Evolutionary conservation across 2,113 vertebrate species (phyloP).

Genomic region (Corythaixoides concolor): DNA sequence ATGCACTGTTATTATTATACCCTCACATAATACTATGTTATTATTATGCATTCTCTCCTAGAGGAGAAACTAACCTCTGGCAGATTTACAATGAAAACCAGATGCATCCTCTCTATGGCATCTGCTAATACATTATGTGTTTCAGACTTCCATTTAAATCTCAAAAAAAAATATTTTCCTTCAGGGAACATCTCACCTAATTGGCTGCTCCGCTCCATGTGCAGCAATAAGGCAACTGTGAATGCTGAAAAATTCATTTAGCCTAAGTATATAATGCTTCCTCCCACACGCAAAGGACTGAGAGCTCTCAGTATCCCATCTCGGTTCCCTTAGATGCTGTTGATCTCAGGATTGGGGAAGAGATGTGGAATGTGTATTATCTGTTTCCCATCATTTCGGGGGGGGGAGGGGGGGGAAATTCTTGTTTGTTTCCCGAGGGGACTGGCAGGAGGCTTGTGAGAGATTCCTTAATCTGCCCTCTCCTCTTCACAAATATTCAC

Average conservation of each 20-base stretch:
- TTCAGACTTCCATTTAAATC: slow-evolving; percentile 19
- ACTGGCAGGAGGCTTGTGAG: background rate
- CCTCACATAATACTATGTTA: background rate
- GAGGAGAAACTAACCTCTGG: slow-evolving; percentile 30
- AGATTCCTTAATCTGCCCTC: background rate
- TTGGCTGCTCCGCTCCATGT: background rate
- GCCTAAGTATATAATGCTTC: background rate
- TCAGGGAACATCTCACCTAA: slow-evolving; percentile 20
- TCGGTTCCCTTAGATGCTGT: background rate
- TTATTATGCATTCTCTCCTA: background rate
- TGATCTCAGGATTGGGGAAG: background rate
- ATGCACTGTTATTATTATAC: background rate
- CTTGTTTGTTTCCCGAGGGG: background rate
- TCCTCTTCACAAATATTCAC: accelerated
- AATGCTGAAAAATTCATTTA: background rate
- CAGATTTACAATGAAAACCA: slow-evolving; percentile 40
- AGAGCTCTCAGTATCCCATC: background rate
- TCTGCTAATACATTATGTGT: background rate
- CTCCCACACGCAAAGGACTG: background rate
- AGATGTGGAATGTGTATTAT: background rate
- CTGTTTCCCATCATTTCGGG: background rate
- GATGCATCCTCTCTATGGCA: slow-evolving; percentile 20
- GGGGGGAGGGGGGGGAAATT: background rate
- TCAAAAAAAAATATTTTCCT: background rate
- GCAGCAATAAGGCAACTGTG: background rate